phyloP scores from a whole-genome alignment of 2,113 vertebrate species.

The Sphyrna mokarran region DNA sequence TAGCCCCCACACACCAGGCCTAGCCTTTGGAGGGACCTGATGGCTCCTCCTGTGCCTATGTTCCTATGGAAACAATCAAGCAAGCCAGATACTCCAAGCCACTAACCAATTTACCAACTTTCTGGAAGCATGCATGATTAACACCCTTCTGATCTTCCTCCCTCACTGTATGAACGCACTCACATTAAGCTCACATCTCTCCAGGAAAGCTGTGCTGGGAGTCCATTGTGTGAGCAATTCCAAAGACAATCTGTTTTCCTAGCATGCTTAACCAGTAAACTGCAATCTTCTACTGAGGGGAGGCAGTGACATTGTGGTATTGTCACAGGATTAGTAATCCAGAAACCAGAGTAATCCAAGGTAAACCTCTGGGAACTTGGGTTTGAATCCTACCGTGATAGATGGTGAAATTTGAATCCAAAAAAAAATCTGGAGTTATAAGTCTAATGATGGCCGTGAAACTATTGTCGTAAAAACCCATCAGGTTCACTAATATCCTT shows the following conservation, averaged over 20 bases:
- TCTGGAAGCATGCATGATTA: neutral
- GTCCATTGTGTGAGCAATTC: neutral
- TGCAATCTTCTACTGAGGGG: neutral
- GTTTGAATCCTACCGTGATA: too few species aligned
- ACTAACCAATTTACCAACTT: neutral
- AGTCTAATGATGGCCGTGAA: too few species aligned
- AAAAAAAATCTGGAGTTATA: too few species aligned
- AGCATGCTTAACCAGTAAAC: neutral
- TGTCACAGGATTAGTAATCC: too few species aligned
- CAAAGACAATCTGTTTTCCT: neutral
- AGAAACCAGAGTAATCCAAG: too few species aligned
- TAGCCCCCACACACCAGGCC: neutral
- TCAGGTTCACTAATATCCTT: too few species aligned
- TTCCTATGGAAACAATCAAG: neutral
- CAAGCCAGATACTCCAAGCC: neutral
- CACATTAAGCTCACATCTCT: neutral
- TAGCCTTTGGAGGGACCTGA: too few species aligned
- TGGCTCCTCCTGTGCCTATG: too few species aligned
- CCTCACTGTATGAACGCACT: neutral
- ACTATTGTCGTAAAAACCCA: too few species aligned
- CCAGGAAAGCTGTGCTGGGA: neutral
- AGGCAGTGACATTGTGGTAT: too few species aligned
- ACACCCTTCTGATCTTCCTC: neutral
- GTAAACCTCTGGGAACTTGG: too few species aligned
- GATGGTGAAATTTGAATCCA: too few species aligned